Conservation (phyloP, 2,888 invertebrate species). For the Euzophera pinguis region DNA sequence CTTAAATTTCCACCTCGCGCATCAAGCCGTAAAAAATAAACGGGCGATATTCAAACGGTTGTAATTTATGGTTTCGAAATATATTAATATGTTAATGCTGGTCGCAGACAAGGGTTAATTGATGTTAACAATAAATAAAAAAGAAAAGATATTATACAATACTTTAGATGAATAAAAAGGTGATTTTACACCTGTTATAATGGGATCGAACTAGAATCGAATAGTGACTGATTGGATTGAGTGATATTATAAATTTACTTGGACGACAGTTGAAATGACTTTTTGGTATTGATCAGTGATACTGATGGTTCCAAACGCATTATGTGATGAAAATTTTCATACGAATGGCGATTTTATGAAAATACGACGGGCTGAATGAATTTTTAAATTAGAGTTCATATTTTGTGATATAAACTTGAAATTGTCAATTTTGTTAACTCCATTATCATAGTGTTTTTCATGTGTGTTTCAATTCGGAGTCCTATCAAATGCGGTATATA, state of each 20-base stretch:
- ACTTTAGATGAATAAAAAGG: conserved; percentile 35
- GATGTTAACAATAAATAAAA: conserved; percentile 65
- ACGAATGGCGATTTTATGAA: conserved; percentile 37
- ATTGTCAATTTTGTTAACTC: neutral
- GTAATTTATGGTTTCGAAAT: conserved; percentile 55
- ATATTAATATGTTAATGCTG: conserved; percentile 59
- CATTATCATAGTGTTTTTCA: too few relatives aligned
- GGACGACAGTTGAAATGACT: conserved; percentile 42
- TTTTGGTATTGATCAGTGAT: conserved; percentile 45
- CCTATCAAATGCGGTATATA: too few relatives aligned
- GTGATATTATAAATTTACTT: conserved; percentile 42
- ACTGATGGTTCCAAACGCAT: conserved; percentile 33
- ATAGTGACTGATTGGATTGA: conserved; percentile 43
- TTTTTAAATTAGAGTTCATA: conserved; percentile 6
- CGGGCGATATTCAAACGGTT: conserved; percentile 38
- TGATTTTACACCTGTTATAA: conserved; percentile 53
- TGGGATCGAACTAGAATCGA: conserved; percentile 43
- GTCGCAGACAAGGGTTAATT: conserved; percentile 57
- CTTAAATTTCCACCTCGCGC: conserved; percentile 42
- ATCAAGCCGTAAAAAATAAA: conserved; percentile 33
- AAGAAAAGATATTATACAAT: conserved; percentile 35
- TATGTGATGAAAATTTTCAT: conserved; percentile 23
- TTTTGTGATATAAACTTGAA: neutral
- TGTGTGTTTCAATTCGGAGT: too few relatives aligned
- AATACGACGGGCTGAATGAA: conserved; percentile 22